Base-by-base conservation (phyloP, 2,888 invertebrate genomes). In the Creontiades dilutus region DNA sequence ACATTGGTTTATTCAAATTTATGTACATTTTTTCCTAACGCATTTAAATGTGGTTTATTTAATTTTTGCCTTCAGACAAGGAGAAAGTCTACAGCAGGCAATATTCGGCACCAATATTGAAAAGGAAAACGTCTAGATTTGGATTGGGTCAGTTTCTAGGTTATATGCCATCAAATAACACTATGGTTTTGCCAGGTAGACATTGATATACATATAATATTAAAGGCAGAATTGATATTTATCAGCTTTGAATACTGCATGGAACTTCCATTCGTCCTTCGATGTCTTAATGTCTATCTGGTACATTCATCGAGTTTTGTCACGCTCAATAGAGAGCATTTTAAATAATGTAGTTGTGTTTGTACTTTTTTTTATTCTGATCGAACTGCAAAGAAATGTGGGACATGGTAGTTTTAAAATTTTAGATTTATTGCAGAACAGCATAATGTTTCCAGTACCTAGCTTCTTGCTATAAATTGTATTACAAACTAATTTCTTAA, bases 21-120 rank as follows among this genome's bases (percentile, higher is more conserved):
- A n/a, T 85, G 85, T 61, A 61, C 46, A 28, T 82, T 76, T 46
- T 75, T 46, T 86, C 46, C 7, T 86, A 37, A 75, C 19, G 68
- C 76, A 61, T 61, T 86, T 48, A 68, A 90, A 86, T 88, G 68
- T 90, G 55, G 86, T 46, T 90, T 86, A 89, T 90, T 88, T 76
- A 84, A 90, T 78, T 91, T 90, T 90, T 91, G 90, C 81, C 78
- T 93, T 93, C 95, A 94, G 96, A 96, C 92, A 97, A 97, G 93
- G 97, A 97, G 93, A 97, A 97, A 93, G 95, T 97, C 92, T 97
- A 97, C 94, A 96, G 95, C 92, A 96, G 99, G 12, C 99, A 99
- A 94, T 97, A 97, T 93, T 98, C 98, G 27, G 98, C 98, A 80
- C 98, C 99, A n/a, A 96, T 98, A 93, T 95, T 98, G 92, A 98